Base-by-base conservation (phyloP, 2,888 invertebrate genomes). In the Tortrix viridana region DNA sequence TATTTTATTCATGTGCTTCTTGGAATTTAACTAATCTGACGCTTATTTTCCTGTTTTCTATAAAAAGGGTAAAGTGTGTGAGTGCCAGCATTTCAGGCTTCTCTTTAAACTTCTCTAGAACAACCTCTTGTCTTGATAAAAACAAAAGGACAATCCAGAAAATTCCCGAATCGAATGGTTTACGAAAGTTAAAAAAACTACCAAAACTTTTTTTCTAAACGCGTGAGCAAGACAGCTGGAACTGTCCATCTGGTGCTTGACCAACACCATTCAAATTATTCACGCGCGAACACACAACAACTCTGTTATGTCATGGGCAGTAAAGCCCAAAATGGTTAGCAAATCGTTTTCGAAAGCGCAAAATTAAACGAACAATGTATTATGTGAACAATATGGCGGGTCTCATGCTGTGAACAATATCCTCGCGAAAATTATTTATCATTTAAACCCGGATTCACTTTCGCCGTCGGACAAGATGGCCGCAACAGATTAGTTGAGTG, bases 341-440 rank as follows among this genome's bases (percentile, higher is more conserved):
- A 53, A 58, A 54, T 56, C 32, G 48, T 60, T 60, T 38, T 59
- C 38, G 60, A 55, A 60, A 60, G 60, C 46, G 46, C 50, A 60
- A 48, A 53, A 53, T 64, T 55, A 65, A 58, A 37, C 55, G 65
- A 53, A 54, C 61, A 59, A 57, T 65, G 52, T 53, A 43, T 55
- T 60, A 57, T 57, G 52, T 71, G 69, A 72, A 71, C 68, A 71
- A 71, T 67, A 68, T 67, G 66, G 69, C 59, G 52, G 54, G 70
- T 69, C 76, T 82, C 89, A 81, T 76, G 88, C 89, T 87, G 90
- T 74, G 90, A 88, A 87, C 87, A 86, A 90, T 90, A 85, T 87
- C 81, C 80, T 85, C 77, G 88, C 85, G 80, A 85, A 89, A 84
- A 89, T 85, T 84, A 86, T 88, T 87, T 81, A 89, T 85, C 84